Percentiles rank a stretch among this genome's conserved stretches.
Conservation (phyloP, 2,888 invertebrate species). For the Kuschelorhynchus macadamiae region DNA sequence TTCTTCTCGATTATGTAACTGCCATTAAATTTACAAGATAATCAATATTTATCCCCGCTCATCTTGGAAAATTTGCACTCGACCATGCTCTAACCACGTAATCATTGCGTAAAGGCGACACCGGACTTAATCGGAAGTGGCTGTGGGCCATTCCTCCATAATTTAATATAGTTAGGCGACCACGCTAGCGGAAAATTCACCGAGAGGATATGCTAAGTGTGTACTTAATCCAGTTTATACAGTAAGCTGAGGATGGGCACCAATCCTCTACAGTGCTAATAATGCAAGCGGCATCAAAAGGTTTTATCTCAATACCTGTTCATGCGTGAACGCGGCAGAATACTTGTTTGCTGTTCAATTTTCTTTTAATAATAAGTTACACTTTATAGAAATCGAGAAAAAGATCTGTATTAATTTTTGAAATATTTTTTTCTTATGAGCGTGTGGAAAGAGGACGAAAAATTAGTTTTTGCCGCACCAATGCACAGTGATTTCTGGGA, state of each 20-base stretch:
- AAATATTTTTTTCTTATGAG: too few relatives aligned
- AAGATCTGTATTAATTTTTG: too few relatives aligned
- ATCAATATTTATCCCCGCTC: conserved; percentile 25
- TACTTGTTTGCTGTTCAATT: too few relatives aligned
- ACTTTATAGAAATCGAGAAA: too few relatives aligned
- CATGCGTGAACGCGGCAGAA: conserved; percentile 10
- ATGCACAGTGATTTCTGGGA: too few relatives aligned
- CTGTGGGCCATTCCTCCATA: conserved; percentile 57
- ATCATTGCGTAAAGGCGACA: conserved; percentile 52
- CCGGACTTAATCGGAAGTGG: conserved; percentile 59
- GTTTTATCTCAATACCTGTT: conserved; percentile 26
- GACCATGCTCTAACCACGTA: conserved; percentile 39
- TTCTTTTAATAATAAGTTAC: too few relatives aligned
- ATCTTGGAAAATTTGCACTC: conserved; percentile 39
- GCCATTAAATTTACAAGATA: background rate
- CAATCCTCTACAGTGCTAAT: conserved; percentile 37
- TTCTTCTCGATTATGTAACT: background rate
- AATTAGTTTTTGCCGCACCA: too few relatives aligned
- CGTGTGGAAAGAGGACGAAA: too few relatives aligned
- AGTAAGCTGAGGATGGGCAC: conserved; percentile 47
- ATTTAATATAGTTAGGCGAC: conserved; percentile 59
- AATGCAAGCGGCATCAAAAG: conserved; percentile 28
- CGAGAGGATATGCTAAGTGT: conserved; percentile 56
- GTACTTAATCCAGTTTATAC: too few relatives aligned
- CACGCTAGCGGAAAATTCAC: conserved; percentile 58